phyloP scores from a whole-genome alignment of 2,113 vertebrate genomes.

The Mesoclemmys tuberculata region DNA sequence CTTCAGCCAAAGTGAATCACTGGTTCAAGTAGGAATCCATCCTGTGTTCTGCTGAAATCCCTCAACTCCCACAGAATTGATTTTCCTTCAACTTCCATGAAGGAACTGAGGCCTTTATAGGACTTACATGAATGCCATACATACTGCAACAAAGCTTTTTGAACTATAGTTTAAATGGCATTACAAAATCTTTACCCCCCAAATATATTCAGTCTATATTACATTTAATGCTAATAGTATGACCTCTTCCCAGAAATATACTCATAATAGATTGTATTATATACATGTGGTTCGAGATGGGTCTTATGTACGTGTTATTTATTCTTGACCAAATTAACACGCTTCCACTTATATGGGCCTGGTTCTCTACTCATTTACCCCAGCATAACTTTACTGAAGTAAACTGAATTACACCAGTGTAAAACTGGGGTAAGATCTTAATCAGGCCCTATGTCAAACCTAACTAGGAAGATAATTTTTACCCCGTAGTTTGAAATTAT shows the following conservation, averaged over 20 bases:
- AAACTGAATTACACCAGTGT: background rate
- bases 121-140: rapidly evolving
- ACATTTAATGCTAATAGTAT: background rate
- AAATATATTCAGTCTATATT: background rate
- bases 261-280: background rate
- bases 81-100: rapidly evolving
- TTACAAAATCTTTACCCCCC: background rate
- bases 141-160: background rate
- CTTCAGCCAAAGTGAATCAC: background rate
- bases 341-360: rapidly evolving
- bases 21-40: background rate
- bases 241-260: background rate
- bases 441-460: background rate
- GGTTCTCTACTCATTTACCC: background rate
- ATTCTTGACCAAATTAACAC: background rate
- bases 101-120: background rate
- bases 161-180: background rate
- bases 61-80: background rate
- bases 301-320: background rate
- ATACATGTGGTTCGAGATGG: rapidly evolving
- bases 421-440: background rate
- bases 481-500: no score
- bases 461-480: no score
- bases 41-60: background rate
- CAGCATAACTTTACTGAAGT: background rate